Conservation (phyloP, 2,113 vertebrate genomes). For the Alaudala cheleensis region DNA sequence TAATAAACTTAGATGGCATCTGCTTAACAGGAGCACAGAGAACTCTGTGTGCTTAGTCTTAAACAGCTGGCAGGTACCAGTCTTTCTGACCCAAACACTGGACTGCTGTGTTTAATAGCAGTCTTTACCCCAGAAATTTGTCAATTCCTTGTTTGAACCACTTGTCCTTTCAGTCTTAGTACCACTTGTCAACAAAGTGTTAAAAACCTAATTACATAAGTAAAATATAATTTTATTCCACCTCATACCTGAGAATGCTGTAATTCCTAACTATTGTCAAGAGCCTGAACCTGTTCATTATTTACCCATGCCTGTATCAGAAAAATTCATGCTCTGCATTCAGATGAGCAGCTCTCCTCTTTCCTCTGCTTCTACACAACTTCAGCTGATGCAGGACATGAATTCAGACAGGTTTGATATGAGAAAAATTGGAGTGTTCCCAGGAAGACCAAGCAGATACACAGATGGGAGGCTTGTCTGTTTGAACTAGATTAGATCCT, state of each 20-base stretch:
- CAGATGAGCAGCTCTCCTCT: not conserved
- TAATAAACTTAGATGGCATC: not conserved
- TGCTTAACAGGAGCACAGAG: not conserved
- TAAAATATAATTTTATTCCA: not conserved
- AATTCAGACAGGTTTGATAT: not conserved
- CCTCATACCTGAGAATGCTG: not conserved
- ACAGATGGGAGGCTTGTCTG: not conserved
- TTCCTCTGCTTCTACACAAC: not conserved
- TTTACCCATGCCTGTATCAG: fast-evolving
- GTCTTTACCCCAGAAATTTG: not conserved
- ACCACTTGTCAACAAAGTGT: not conserved
- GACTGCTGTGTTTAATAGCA: not conserved
- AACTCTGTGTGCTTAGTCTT: not conserved
- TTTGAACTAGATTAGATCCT: not conserved
- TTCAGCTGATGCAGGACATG: not conserved
- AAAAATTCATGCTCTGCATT: not conserved
- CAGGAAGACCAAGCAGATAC: not conserved
- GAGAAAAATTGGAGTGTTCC: not conserved
- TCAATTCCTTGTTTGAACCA: not conserved
- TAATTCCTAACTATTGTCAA: not conserved
- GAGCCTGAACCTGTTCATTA: not conserved
- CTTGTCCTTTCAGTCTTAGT: not conserved
- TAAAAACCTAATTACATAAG: not conserved
- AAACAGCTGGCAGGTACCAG: not conserved
- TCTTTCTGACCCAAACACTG: not conserved